Percentiles rank a stretch among this genome's conserved stretches.
phyloP scores from a whole-genome alignment of 2,113 vertebrate genomes.

The Serinus canaria region DNA sequence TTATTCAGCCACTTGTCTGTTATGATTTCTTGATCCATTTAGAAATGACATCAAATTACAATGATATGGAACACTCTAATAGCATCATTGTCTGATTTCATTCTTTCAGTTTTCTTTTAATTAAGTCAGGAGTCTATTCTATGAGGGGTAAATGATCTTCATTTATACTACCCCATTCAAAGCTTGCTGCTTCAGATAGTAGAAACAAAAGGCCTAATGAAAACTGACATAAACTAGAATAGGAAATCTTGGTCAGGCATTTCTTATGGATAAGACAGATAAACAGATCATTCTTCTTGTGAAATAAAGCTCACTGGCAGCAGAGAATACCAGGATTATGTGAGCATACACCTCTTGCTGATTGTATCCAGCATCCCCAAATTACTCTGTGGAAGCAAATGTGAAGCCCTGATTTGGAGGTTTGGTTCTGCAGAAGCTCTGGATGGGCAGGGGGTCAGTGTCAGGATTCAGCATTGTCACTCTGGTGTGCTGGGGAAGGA shows the following conservation, averaged over 20 bases:
- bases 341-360: fast-evolving
- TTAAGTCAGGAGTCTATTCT: not conserved
- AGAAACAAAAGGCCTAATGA: constrained; percentile 11
- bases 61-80: not conserved
- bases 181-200: not conserved
- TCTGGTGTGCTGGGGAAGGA: not conserved
- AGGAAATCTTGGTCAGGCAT: not conserved
- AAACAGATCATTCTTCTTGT: not conserved
- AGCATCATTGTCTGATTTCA: not conserved
- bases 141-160: not conserved
- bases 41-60: constrained; percentile 24
- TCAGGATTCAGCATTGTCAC: not conserved
- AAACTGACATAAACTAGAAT: not conserved
- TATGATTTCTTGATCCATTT: not conserved
- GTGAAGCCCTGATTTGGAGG: not conserved
- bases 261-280: not conserved
- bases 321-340: not conserved
- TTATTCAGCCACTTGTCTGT: not conserved
- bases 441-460: fast-evolving
- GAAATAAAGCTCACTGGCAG: not conserved
- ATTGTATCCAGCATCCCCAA: not conserved
- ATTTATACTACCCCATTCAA: not conserved
- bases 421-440: not conserved
- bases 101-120: not conserved
- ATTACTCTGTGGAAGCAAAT: not conserved